Percentiles rank a stretch among this genome's conserved stretches.
phyloP scores from a whole-genome alignment of 2,888 invertebrate genomes.

The Polymixis lichenea region DNA sequence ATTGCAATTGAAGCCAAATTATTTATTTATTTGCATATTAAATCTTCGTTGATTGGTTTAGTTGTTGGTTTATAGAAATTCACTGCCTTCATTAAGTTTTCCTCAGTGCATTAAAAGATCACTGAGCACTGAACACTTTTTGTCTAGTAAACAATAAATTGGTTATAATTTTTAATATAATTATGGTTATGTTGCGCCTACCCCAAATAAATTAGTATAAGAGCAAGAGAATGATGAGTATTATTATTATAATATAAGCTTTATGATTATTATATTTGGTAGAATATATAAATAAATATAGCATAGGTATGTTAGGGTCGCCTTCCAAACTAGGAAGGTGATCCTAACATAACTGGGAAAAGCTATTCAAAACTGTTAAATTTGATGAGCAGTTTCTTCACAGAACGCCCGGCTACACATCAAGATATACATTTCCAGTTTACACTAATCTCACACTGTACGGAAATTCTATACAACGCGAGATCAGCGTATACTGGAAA shows the following conservation, averaged over 20 bases:
- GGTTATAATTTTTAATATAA: neutral
- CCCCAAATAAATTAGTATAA: neutral
- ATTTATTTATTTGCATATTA: neutral
- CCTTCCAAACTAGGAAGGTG: neutral
- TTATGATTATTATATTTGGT: neutral
- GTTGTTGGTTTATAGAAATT: neutral
- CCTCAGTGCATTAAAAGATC: neutral
- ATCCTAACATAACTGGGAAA: neutral
- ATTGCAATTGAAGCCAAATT: neutral
- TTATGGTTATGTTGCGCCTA: neutral
- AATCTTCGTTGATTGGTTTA: neutral
- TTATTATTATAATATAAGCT: too few relatives aligned
- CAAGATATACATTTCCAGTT: too few relatives aligned
- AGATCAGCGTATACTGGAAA: too few relatives aligned
- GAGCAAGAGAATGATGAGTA: neutral
- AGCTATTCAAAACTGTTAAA: neutral
- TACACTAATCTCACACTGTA: too few relatives aligned
- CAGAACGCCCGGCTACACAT: too few relatives aligned
- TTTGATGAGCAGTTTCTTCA: neutral
- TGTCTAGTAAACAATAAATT: neutral
- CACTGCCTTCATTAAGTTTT: neutral
- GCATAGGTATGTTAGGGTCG: too few relatives aligned
- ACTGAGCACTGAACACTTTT: neutral
- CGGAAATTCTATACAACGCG: too few relatives aligned
- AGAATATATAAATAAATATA: too few relatives aligned